Base-by-base conservation (phyloP, 2,888 invertebrate species). In the Labia minor region DNA sequence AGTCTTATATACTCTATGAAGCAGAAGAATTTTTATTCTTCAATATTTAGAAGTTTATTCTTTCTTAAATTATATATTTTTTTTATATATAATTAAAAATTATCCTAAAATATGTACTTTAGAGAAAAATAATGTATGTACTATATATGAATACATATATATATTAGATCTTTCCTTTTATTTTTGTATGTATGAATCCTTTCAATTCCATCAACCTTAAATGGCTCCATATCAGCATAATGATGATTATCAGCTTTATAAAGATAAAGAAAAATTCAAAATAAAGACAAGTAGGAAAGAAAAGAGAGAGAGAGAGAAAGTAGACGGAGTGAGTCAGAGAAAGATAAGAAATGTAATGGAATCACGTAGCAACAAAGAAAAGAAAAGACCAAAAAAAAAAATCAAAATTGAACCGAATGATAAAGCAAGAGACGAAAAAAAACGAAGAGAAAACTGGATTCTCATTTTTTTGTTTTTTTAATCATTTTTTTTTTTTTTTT, bases 331-430 rank as follows among this genome's bases (percentile, higher is more conserved):
- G n/a, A n/a, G n/a, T n/a, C 4, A 8, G 26, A 26, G 26, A 26
- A 26, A 26, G 26, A 26, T 26, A 26, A 26, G 26, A 26, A 49
- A 49, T 16, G 49, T 49, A 49, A 49, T 49, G 49, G 49, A 49
- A 49, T 49, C 49, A 49, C 49, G 49, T 49, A 49, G 49, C 49
- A 49, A 49, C 49, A 49, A 49, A 49, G 49, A 49, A 16, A 49
- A 49, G 16, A 11, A 49, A 49, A 49, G 49, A 49, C 2, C 14
- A 14, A 49, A 16, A 49, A 49, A 49, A 49, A 49, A 49, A 49
- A 49, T 49, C 49, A 49, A 49, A 49, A 49, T 49, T 49, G 49
- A 49, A 49, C 49, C n/a, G 49, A 49, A 49, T 49, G 49, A 49
- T 49, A 49, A 49, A 49, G 49, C 14, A 49, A 49, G 16, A 49